These are phyloP conservation scores for Limonius californicus DNA, from an alignment of 1,140 invertebrate species.

Conservation along the genomic window DNA sequence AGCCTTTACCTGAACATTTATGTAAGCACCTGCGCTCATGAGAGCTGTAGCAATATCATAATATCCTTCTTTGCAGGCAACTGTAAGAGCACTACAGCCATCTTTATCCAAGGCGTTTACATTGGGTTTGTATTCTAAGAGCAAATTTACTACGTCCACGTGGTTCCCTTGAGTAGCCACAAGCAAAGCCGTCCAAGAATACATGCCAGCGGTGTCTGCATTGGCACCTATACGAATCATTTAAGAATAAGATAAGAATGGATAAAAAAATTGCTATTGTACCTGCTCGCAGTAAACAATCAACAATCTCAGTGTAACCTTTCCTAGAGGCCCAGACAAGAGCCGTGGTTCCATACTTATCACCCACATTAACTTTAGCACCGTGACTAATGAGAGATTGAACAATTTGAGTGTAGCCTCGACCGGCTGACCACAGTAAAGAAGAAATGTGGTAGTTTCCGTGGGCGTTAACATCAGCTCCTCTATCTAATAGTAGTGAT, in stretches of 20 bases:
- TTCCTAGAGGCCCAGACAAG: slow-evolving; percentile 93
- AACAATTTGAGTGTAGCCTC: slow-evolving; percentile 84
- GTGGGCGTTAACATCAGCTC: slow-evolving; percentile 92
- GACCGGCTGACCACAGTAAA: slow-evolving; percentile 89
- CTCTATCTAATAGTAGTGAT: slow-evolving; percentile 75
- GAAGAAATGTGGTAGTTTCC: slow-evolving; percentile 95
- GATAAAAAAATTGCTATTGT: background rate
- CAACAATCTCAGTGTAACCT: slow-evolving; percentile 83
- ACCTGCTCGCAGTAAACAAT: slow-evolving; percentile 76
- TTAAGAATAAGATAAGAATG: background rate
- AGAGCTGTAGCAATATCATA: slow-evolving; percentile 87
- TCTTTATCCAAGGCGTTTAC: slow-evolving; percentile 95
- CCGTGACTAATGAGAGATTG: slow-evolving; percentile 75
- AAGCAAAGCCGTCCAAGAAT: slow-evolving; percentile 92
- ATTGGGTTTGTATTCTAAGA: slow-evolving; percentile 89
- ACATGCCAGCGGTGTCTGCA: slow-evolving; percentile 82
- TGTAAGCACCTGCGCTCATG: slow-evolving; percentile 89
- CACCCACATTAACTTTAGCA: slow-evolving; percentile 87
- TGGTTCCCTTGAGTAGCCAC: slow-evolving; percentile 87
- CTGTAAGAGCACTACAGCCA: slow-evolving; percentile 88
- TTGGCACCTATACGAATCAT: slow-evolving; percentile 60
- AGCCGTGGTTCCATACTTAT: slow-evolving; percentile 96
- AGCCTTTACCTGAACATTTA: slow-evolving; percentile 79
- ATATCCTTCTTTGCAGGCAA: slow-evolving; percentile 89
- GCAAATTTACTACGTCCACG: slow-evolving; percentile 78